Conservation (phyloP, 2,797 vertebrate species). For the Onychomys arenicola region DNA sequence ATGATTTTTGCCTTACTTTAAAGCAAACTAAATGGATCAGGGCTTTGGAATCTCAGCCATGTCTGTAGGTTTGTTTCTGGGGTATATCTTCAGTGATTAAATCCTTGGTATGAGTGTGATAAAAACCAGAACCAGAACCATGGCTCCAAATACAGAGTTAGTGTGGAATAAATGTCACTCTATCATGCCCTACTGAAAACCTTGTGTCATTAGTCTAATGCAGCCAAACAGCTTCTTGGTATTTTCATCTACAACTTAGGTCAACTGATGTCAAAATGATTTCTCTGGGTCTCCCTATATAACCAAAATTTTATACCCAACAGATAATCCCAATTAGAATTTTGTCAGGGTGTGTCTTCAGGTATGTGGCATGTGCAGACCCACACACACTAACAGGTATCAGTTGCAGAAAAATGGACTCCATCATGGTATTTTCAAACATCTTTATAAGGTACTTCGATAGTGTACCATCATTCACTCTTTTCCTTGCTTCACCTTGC, state of each 20-base stretch:
- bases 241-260: neutral
- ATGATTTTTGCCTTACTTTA: conserved; percentile 23
- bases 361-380: no score
- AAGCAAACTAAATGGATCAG: neutral
- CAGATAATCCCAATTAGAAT: neutral
- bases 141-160: neutral
- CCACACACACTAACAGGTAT: neutral
- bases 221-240: neutral
- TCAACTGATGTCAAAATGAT: neutral
- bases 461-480: neutral
- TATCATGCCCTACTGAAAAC: neutral
- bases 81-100: neutral
- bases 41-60: conserved; percentile 1
- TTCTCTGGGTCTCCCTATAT: neutral
- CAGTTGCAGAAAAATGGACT: neutral
- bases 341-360: neutral
- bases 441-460: neutral
- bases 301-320: neutral
- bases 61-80: neutral
- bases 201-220: neutral
- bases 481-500: neutral
- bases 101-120: neutral
- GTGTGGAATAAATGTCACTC: neutral
- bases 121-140: neutral
- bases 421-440: neutral